These are phyloP conservation scores for Sminthurinus aureus DNA, from an alignment of 2,888 invertebrate genomes.

Conservation along the genomic window DNA sequence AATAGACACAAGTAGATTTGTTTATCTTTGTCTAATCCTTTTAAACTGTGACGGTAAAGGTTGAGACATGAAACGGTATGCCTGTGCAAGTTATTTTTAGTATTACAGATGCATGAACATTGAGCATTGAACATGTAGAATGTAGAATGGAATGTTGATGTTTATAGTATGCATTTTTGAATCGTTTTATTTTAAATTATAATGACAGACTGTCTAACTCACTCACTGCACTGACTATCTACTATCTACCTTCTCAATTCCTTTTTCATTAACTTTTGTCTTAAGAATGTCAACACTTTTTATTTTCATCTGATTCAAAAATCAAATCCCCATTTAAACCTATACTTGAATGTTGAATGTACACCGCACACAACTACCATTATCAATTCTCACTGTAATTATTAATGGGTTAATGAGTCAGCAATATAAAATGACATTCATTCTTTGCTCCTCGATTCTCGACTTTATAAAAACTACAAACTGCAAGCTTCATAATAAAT, in stretches of 20 bases:
- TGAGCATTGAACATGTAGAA: too few species aligned
- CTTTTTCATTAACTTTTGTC: background rate
- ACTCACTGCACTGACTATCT: too few species aligned
- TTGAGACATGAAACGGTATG: background rate
- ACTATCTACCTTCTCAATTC: background rate
- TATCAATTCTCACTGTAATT: background rate
- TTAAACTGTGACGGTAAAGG: background rate
- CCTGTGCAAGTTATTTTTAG: too few species aligned
- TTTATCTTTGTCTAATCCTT: background rate
- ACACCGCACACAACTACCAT: background rate
- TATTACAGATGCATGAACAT: too few species aligned
- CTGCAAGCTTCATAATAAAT: background rate
- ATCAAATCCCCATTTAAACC: background rate
- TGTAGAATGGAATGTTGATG: too few species aligned
- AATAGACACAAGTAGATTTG: background rate
- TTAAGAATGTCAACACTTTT: background rate
- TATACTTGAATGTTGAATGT: too few species aligned
- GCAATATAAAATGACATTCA: background rate
- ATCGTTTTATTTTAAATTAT: background rate
- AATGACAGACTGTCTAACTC: background rate
- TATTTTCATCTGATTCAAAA: background rate
- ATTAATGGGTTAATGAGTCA: background rate
- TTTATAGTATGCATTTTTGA: too few species aligned
- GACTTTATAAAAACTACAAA: too few species aligned
- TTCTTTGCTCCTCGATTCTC: background rate